These are phyloP conservation scores for Bradypus variegatus DNA, from an alignment of 2,797 vertebrate genomes.

Conservation along the genomic window DNA sequence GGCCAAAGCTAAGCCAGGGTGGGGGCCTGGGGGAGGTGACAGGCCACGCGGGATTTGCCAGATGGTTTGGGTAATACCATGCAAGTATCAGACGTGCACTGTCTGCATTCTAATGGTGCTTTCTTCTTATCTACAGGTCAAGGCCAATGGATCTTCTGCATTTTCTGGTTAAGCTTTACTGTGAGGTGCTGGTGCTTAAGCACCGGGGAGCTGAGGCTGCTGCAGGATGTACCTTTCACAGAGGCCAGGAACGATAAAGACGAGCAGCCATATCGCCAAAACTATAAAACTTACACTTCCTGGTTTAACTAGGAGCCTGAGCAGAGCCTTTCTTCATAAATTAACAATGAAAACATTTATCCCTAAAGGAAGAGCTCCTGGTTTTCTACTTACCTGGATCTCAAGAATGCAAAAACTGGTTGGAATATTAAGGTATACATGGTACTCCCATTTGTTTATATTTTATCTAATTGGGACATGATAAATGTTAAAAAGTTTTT, in stretches of 20 bases:
- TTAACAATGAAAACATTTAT: too few species aligned
- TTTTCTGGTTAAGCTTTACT: neutral
- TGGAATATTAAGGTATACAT: too few species aligned
- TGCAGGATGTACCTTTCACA: neutral
- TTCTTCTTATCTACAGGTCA: too few species aligned
- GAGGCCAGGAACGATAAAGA: neutral
- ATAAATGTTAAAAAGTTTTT: too few species aligned
- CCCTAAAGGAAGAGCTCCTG: too few species aligned
- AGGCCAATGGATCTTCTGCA: neutral
- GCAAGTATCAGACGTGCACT: rapidly evolving
- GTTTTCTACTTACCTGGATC: too few species aligned
- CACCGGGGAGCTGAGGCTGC: neutral
- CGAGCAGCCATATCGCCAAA: rapidly evolving
- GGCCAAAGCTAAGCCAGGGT: neutral
- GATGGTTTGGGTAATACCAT: neutral
- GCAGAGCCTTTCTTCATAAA: too few species aligned
- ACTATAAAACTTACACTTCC: neutral
- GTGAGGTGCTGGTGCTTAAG: neutral
- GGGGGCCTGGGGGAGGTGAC: rapidly evolving
- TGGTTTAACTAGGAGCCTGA: neutral
- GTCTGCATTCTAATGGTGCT: rapidly evolving
- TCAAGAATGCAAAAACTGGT: too few species aligned
- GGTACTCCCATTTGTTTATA: too few species aligned
- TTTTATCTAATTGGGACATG: too few species aligned
- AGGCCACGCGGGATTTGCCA: rapidly evolving